Conservation (phyloP, 1,140 invertebrate species). For the Micrasema minimum region DNA sequence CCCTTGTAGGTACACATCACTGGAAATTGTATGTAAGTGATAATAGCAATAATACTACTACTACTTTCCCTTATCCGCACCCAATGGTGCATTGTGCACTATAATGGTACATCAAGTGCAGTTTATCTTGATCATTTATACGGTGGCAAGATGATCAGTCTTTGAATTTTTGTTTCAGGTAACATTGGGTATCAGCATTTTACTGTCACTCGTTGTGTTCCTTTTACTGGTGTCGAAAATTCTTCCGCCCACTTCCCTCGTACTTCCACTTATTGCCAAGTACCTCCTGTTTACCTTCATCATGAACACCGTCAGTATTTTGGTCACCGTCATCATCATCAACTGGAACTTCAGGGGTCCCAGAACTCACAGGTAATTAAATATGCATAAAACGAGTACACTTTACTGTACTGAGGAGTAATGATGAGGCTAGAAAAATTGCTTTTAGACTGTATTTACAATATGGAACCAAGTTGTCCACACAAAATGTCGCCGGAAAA, state of each 20-base stretch:
- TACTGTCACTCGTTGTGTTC: conserved; percentile 99
- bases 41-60: too few species aligned
- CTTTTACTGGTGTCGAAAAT: conserved; percentile 98
- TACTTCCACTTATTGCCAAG: conserved; percentile 96
- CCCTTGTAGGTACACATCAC: too few species aligned
- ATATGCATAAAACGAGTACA: too few species aligned
- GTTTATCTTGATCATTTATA: too few species aligned
- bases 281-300: conserved; percentile 99
- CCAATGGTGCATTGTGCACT: too few species aligned
- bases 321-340: conserved; percentile 98
- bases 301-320: conserved; percentile 99
- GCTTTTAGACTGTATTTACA: too few species aligned
- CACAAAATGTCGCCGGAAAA: conserved; percentile 6
- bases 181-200: conserved; percentile 97
- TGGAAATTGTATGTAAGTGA: too few species aligned
- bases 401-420: too few species aligned
- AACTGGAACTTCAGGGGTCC: conserved; percentile 99
- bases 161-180: conserved; percentile 71
- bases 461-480: background rate
- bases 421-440: too few species aligned
- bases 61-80: too few species aligned
- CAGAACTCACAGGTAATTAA: conserved; percentile 76
- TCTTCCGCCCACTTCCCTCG: conserved; percentile 95
- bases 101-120: too few species aligned
- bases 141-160: too few species aligned